These are phyloP conservation scores for Zosterops borbonicus DNA, from an alignment of 2,113 vertebrate genomes.

Conservation along the genomic window DNA sequence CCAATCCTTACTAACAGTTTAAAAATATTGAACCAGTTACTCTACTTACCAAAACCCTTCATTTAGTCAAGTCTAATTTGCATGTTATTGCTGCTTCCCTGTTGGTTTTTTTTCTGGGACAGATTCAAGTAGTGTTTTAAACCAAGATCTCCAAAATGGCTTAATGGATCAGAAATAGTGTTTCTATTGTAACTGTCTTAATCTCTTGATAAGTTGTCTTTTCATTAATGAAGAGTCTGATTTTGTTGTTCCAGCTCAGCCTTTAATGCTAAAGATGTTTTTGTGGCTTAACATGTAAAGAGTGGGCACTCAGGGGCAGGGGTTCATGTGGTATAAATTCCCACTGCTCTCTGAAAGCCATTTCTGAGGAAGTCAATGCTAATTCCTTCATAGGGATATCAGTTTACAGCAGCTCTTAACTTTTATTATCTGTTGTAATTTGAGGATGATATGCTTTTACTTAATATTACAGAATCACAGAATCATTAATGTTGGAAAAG, in stretches of 20 bases:
- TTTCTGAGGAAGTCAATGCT: neutral
- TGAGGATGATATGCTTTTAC: neutral
- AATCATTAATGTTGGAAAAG: neutral
- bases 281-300: neutral
- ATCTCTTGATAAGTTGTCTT: neutral
- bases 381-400: neutral
- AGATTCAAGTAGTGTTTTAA: neutral
- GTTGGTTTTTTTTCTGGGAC: neutral
- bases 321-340: neutral
- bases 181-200: neutral
- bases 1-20: neutral
- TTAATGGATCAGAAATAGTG: neutral
- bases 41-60: neutral
- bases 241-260: neutral
- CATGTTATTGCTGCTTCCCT: neutral
- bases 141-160: neutral
- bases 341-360: neutral
- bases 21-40: neutral
- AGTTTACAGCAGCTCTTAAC: neutral
- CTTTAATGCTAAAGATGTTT: neutral
- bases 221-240: neutral
- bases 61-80: neutral
- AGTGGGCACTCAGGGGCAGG: neutral
- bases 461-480: neutral
- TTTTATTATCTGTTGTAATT: neutral